Base-by-base conservation (phyloP, 1,140 invertebrate genomes). In the Hermatobates lingyangjiaoensis region DNA sequence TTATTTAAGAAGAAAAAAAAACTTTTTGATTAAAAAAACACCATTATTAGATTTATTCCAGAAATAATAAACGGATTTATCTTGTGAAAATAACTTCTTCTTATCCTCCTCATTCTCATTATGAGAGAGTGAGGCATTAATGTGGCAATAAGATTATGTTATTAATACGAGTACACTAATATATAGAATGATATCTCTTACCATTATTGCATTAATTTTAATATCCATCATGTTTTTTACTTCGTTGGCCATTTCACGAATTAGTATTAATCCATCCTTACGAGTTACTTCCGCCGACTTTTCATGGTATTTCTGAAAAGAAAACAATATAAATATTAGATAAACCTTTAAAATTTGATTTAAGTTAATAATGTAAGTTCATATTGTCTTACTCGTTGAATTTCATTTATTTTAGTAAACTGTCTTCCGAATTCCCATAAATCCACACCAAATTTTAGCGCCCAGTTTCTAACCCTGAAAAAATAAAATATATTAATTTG, bases 221-320 rank as follows among this genome's bases (percentile, higher is more conserved):
- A 87, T 87, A 63, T 87, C 83, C 80, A 88, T 84, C 74, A 87
- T 83, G 63, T 87, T 88, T 63, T 87, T 85, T 21, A 88, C 83
- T 68, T 87, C 84, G 0, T 72, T 73, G 2, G 84, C 83, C 71
- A 88, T 79, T 67, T 88, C 83, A 42, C 83, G 72, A 42, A 87
- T 79, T 24, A 88, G 66, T 27, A 86, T 69, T 34, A 88, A 70
- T n/a, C 85, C 85, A 62, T 89, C 84, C 62, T 87, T 86, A 55
- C 77, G 75, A 12, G 71, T 71, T 39, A 87, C 77, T 54, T 77
- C 73, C 28, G 80, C 74, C 51, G 82, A 79, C 59, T 73, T 72
- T 44, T 79, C 76, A 58, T 79, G 76, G 65, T 84, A 88, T 74
- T 81, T 85, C 84, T 84, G 68, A 18, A 66, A 64, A 48, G 53